Evolutionary conservation across 2,888 invertebrate genomes (phyloP).

Genomic region (Dryomyza anilis): DNA sequence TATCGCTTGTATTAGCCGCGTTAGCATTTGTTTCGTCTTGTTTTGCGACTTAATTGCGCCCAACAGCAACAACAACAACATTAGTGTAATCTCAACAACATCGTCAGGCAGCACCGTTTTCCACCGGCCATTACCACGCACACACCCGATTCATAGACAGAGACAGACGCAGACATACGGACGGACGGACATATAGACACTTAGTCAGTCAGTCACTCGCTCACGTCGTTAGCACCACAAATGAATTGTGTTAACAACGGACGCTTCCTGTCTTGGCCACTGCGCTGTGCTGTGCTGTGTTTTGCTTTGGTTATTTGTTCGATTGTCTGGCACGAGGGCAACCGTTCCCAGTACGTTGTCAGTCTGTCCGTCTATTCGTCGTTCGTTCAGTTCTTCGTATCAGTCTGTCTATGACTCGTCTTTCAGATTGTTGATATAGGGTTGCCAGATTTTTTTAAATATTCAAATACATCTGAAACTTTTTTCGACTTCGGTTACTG

Average conservation of each 20-base stretch:
- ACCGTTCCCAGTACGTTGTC: neutral
- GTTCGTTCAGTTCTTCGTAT: neutral
- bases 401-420: no score
- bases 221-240: slow-evolving; percentile 1
- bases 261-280: slow-evolving; percentile 1
- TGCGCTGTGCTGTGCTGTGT: no score
- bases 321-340: neutral
- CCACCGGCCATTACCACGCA: no score
- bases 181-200: no score
- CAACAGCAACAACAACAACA: neutral
- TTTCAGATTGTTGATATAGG: no score
- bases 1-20: slow-evolving; percentile 8
- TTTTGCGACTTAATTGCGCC: slow-evolving; percentile 1
- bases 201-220: no score
- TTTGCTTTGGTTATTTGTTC: slow-evolving; percentile 8
- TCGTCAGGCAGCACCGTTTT: neutral
- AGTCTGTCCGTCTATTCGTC: neutral
- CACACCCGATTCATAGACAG: no score
- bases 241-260: slow-evolving; percentile 17
- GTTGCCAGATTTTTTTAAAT: no score
- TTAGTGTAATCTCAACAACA: neutral
- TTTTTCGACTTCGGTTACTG: neutral
- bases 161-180: no score
- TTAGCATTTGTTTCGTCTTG: slow-evolving; percentile 8
- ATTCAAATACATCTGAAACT: no score